These are phyloP conservation scores for Argyresthia goedartella DNA, from an alignment of 2,888 invertebrate genomes.

Conservation along the genomic window DNA sequence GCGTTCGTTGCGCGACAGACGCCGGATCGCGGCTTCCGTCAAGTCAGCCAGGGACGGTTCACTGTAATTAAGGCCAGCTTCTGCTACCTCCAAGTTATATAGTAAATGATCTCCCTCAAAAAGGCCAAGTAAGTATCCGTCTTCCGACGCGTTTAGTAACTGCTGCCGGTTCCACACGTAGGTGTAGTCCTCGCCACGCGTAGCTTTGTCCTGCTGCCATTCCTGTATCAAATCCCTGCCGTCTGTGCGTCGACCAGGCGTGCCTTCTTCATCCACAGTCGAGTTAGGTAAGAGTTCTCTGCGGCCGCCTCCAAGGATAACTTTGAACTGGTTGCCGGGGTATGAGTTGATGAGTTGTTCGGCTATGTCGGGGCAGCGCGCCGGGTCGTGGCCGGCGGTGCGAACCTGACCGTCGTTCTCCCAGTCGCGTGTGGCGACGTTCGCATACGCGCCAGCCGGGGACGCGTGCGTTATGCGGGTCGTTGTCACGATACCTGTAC, in stretches of 20 bases:
- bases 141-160: conserved; percentile 50
- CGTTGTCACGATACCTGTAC: conserved; percentile 82
- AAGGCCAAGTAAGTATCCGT: conserved; percentile 68
- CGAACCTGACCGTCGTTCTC: conserved; percentile 75
- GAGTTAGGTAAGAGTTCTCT: conserved; percentile 60
- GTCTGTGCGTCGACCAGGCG: conserved; percentile 58
- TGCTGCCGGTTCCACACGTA: conserved; percentile 64
- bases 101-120: conserved; percentile 67
- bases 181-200: conserved; percentile 19
- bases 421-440: conserved; percentile 78
- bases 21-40: conserved; percentile 74
- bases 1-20: conserved; percentile 72
- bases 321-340: conserved; percentile 71
- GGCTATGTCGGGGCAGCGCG: conserved; percentile 78
- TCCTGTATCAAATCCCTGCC: conserved; percentile 65
- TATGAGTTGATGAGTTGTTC: conserved; percentile 73
- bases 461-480: conserved; percentile 85
- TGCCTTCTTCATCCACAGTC: conserved; percentile 39
- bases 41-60: conserved; percentile 74
- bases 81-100: conserved; percentile 67
- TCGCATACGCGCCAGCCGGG: conserved; percentile 79
- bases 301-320: conserved; percentile 77
- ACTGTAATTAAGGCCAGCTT: too few relatives aligned
- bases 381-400: conserved; percentile 31
- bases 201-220: conserved; percentile 48